Evolutionary conservation across 1,140 invertebrate species (phyloP), one percentile per base, ranked within the genome.

Genomic region (Bursaphelenchus mucronatus): DNA sequence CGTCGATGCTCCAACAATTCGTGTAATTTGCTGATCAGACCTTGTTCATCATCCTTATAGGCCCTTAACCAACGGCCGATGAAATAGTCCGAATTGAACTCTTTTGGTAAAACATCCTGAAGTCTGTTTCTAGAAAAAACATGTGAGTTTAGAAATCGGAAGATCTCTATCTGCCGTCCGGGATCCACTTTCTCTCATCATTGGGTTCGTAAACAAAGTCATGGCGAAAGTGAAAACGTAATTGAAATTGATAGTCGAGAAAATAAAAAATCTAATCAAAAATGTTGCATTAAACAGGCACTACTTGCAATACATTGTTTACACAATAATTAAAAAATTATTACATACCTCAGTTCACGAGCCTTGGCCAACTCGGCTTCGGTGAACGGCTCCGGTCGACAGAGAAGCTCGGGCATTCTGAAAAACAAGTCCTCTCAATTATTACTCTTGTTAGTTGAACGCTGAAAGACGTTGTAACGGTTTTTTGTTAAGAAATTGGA

Each of bases 1-100:
- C 52, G 21, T 9, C 68, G 43, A 47, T 70, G 69, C 8, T 39
- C 63, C 19, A 72, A 68, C 15, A 74, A 40, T 41, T 71, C 69
- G 13, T 50, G 40, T 39, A 71, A 44, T 21, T 65, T 67, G 8
- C 39, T 10, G 15, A 64, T 57, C 11, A 73, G 40, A 8, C n/a
- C 49, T n/a, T 56, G 52, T 44, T 63, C 44, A 53, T 71, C 69
- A 19, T 53, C 66, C 41, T 68, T 68, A 39, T 68, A 68, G 11
- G 57, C 47, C 19, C 69, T 50, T 30, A 49, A 52, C 69, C 69
- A 70, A n/a, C 69, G 45, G 15, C 45, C 69, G 11, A 70, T n/a
- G 45, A 66, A 70, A 39, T 67, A 70, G 15, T 70, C 68, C 9
- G 69, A 57, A 17, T 71, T 49, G 19, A 58, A 70, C 9, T 64